Conservation (phyloP, 2,888 invertebrate species). For the Penaeus monodon region DNA sequence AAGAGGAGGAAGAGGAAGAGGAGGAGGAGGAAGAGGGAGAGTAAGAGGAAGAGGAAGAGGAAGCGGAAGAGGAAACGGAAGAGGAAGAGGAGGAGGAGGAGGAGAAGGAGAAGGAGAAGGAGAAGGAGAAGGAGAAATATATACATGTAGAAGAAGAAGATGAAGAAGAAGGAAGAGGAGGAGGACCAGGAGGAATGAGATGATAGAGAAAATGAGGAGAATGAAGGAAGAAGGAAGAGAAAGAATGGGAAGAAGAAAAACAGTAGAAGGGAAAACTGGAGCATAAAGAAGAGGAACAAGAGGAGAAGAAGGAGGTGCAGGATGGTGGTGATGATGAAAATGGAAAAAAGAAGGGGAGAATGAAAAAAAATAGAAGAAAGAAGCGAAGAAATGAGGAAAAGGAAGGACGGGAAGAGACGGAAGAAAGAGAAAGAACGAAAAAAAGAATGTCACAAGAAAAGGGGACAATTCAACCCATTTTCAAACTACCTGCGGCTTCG, state of each 20-base stretch:
- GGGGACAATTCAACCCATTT: no score
- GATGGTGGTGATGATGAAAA: no score
- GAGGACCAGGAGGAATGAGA: constrained; percentile 6
- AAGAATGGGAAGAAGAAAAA: neutral
- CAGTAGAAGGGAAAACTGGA: neutral
- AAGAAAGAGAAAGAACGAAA: neutral
- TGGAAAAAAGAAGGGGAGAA: neutral
- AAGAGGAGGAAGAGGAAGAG: neutral
- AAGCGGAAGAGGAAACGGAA: neutral
- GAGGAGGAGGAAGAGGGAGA: neutral
- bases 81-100: neutral
- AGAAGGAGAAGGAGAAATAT: neutral
- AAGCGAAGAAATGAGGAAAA: neutral
- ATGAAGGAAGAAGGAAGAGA: neutral
- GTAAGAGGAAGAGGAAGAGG: neutral
- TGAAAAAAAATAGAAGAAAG: neutral
- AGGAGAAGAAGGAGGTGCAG: neutral
- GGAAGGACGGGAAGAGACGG: neutral
- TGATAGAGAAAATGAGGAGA: neutral
- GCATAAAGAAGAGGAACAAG: neutral
- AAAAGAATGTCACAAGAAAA: neutral
- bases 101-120: neutral
- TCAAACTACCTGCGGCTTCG: no score
- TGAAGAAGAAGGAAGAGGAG: neutral
- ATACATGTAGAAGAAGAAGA: no score